phyloP scores from a whole-genome alignment of 2,797 vertebrate genomes.

The Arrhamphus sclerolepis region DNA sequence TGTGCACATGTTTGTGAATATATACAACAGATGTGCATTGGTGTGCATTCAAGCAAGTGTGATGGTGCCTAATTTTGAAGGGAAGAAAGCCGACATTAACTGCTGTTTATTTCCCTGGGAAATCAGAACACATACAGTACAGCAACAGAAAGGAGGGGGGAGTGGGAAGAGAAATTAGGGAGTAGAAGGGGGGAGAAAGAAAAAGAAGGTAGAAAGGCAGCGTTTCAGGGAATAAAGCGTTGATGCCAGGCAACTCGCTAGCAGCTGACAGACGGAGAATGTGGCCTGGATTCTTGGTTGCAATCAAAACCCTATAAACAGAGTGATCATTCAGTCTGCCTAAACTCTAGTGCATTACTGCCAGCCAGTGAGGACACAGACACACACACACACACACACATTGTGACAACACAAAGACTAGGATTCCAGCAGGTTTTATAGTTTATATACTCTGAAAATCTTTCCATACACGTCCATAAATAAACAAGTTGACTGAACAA shows the following conservation, averaged over 20 bases:
- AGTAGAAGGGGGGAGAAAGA: constrained; percentile 36
- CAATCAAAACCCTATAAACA: constrained; percentile 80
- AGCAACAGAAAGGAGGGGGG: constrained; percentile 42
- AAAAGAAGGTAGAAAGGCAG: constrained; percentile 42
- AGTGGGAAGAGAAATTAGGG: constrained; percentile 51
- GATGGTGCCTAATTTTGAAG: constrained; percentile 17
- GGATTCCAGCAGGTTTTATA: constrained; percentile 17
- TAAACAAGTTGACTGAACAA: constrained; percentile 19
- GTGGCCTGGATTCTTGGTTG: constrained; percentile 67
- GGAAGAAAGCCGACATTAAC: constrained; percentile 42
- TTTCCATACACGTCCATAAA: constrained; percentile 25
- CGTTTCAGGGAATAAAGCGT: constrained; percentile 65
- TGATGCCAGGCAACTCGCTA: constrained; percentile 66
- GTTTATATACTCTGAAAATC: constrained; percentile 21
- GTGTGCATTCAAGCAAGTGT: constrained; percentile 5
- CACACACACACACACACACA: constrained; percentile 19
- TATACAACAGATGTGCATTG: neutral
- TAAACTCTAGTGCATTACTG: constrained; percentile 58
- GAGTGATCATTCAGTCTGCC: constrained; percentile 76
- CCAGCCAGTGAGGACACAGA: constrained; percentile 45
- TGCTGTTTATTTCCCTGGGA: constrained; percentile 70
- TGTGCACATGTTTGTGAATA: neutral
- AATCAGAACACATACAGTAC: constrained; percentile 62
- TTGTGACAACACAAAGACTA: constrained; percentile 28
- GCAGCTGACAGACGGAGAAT: constrained; percentile 70